Base-by-base conservation (phyloP, 2,797 vertebrate genomes). In the Lacerta viridis region DNA sequence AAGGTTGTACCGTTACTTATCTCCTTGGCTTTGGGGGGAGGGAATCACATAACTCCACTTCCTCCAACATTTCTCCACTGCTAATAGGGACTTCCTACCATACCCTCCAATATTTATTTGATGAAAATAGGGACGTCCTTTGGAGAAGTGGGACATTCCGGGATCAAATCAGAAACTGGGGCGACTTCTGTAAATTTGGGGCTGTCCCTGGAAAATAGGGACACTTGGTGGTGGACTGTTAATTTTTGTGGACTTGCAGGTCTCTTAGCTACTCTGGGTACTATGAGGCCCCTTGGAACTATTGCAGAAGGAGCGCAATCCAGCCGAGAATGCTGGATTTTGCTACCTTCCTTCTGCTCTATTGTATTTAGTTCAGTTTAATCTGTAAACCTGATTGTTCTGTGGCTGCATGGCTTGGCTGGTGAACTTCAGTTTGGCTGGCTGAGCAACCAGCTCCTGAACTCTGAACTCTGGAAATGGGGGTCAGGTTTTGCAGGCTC, bases 381-480 rank as follows among this genome's bases (percentile, higher is more conserved):
- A 72, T 85, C 68, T 66, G 68, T 66, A 85, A 88, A 85, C 23
- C 17, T 75, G 55, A 74, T 39, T 89, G 68, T 80, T 85, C 25
- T 64, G 20, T 13, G 13, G 72, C 41, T 74, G 39, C 68, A 36
- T 85, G 69, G 68, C 50, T 72, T 46, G 68, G 39, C 76, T 85
- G 55, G 50, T 84, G 83, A 80, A 75, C 23, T 64, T 61, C 68
- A 80, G 33, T 50, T 41, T 61, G 69, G 33, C 50, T 80, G 85
- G 39, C 23, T 39, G n/a, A 25, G 43, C 81, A 55, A 61, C 36
- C 23, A 43, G 69, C 69, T 39, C 39, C 20, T 66, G 39, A 80
- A 46, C 76, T 72, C 17, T 84, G 69, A 43, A 25, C 55, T 68
- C 25, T 18, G 33, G 41, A 85, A 80, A 71, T 61, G 68, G 11